A percentile compares a stretch with the other conserved stretches of the same genome.
phyloP scores from a whole-genome alignment of 2,113 vertebrate species.

The Ammodytes dubius region DNA sequence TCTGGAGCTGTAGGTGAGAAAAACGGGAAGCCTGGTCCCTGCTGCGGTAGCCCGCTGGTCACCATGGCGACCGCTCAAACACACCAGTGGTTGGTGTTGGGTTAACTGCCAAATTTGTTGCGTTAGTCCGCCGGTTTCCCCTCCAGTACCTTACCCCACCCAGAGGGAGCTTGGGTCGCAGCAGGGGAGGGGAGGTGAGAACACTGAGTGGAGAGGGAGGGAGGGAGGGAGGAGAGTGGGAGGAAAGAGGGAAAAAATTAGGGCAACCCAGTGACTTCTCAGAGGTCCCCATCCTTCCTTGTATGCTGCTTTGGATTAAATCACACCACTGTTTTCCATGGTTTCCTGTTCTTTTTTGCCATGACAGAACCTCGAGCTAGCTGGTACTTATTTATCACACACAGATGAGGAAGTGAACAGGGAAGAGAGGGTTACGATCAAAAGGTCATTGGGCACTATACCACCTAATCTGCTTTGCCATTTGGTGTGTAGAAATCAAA shows the following conservation, averaged over 20 bases:
- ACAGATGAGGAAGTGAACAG: background rate
- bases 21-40: conserved; percentile 52
- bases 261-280: conserved; percentile 39
- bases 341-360: conserved; percentile 30
- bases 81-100: conserved; percentile 59
- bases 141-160: conserved; percentile 63
- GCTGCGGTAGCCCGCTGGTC: conserved; percentile 53
- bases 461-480: conserved; percentile 1
- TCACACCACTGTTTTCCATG: conserved; percentile 17
- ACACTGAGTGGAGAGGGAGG: conserved; percentile 18
- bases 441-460: background rate
- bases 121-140: conserved; percentile 63
- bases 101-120: conserved; percentile 74
- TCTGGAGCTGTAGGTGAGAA: conserved; percentile 45
- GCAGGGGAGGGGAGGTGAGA: conserved; percentile 72
- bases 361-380: conserved; percentile 43
- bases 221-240: conserved; percentile 1
- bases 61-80: conserved; percentile 74
- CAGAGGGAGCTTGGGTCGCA: conserved; percentile 62
- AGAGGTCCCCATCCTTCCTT: conserved; percentile 38
- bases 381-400: conserved; percentile 11
- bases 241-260: conserved; percentile 14
- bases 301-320: conserved; percentile 35
- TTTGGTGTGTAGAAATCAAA: background rate
- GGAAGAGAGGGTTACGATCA: background rate